Base-by-base conservation (phyloP, 2,888 invertebrate genomes). In the Eurois occulta region DNA sequence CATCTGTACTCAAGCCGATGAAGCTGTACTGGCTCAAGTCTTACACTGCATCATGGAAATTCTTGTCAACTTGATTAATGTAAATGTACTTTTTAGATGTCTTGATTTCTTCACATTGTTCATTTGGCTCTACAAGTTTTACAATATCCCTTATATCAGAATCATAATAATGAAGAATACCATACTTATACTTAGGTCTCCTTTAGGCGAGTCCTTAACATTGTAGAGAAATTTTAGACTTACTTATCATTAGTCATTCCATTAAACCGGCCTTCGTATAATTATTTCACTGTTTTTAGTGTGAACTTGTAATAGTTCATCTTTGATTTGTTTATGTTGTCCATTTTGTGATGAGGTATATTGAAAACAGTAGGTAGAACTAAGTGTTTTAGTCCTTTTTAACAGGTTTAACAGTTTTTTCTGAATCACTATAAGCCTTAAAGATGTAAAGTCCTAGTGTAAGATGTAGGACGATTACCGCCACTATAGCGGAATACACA, bases 391-490 rank as follows among this genome's bases (percentile, higher is more conserved):
- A 97, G 89, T 97, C 97, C 90, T 94, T 95, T 88, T 97, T 97
- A 8, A 95, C 93, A 5, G 96, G 95, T 87, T 97, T 84, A 52
- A 85, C 91, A 69, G 90, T 66, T 90, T 92, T 96, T 0, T 95
- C 97, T 24, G 94, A 82, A 86, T 97, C 97, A 86, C 97, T 97
- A 93, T 98, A 98, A 0, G 98, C 98, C 90, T 97, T 97, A 91
- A 98, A 98, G 89, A 99, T 98, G 91, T 98, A 98, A 67, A 98
- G 94, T 43, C 98, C 98, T 79, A 99, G 92, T 6, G 98, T 98
- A 83, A 98, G 91, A 92, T 99, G 98, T 73, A 99, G 95, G 11
- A 98, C 97, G 11, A 98, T 90, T 18, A 99, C 97, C 0, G 98
- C 98, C 67, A 98, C 97, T 60, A 98, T 97, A 41, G 98, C 98